Evolutionary conservation across 2,113 vertebrate species (phyloP).

Genomic region (Pardalotus punctatus): DNA sequence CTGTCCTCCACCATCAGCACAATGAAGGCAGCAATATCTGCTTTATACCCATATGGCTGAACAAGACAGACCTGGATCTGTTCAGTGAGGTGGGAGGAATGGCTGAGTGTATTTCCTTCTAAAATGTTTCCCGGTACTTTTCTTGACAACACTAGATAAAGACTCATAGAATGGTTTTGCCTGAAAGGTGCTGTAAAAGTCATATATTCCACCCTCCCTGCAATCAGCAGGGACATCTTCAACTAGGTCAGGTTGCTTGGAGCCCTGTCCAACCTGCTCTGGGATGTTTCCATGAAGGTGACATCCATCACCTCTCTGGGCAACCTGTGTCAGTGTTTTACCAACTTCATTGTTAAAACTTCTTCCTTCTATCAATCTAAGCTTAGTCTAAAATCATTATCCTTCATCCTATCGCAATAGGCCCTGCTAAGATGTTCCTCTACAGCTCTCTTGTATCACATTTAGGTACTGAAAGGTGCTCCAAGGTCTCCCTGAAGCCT

Average conservation of each 20-base stretch:
- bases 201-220: not conserved
- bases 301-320: not conserved
- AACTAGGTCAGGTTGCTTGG: not conserved
- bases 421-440: not conserved
- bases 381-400: not conserved
- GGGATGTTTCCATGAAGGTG: not conserved
- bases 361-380: not conserved
- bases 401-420: fast-evolving
- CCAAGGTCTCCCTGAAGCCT: not conserved
- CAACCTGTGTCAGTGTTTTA: not conserved
- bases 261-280: not conserved
- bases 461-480: not conserved
- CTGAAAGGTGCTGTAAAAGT: not conserved
- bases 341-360: not conserved
- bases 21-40: not conserved
- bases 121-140: not conserved
- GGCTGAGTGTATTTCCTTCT: not conserved
- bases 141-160: not conserved
- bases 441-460: not conserved
- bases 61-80: not conserved
- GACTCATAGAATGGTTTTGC: not conserved
- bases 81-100: not conserved
- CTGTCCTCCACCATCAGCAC: not conserved
- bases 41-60: not conserved
- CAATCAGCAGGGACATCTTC: not conserved